Base-by-base conservation (phyloP, 2,113 vertebrate species). In the Myotis lucifugus region DNA sequence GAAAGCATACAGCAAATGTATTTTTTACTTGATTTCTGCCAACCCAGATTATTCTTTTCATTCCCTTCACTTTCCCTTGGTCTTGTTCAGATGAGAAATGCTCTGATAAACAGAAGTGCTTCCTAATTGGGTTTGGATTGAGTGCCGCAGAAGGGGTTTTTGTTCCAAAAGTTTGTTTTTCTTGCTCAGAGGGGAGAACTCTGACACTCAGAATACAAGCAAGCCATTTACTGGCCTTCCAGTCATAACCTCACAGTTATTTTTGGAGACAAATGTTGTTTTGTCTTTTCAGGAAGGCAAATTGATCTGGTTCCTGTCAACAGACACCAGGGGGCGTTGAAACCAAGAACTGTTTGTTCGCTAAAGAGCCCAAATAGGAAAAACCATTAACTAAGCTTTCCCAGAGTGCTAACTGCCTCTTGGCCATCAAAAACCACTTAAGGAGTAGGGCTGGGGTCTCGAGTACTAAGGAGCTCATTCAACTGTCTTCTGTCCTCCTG, bases 221-320 rank as follows among this genome's bases (percentile, higher is more conserved):
- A 94, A 85, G 67, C 48, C 82, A 96, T 94, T 96, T 92, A 97
- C 52, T 79, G 34, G 82, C 48, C 67, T 96, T 96, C 93, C 93
- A 89, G 40, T 85, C 92, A 92, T 56, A 90, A 95, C 76, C 42
- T 61, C 48, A 82, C 70, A 90, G 85, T 95, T 96, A 93, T 91
- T 96, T 91, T 90, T 86, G 59, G 59, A 93, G 81, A 97, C 95
- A 96, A 97, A 96, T 54, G 66, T 61, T 88, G 88, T 91, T 97
- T 96, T 97, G 93, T 96, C 59, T 97, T 93, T 95, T 93, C 90
- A 93, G 85, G 67, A 94, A 95, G 83, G 85, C 95, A 76, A 85
- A 95, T 72, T 96, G 91, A 95, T 79, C 78, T 79, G n/a, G 21
- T 95, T 97, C 91, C 83, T 86, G 64, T 86, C 79, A 91, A 96